Percentiles rank a stretch among this genome's conserved stretches.
These are phyloP conservation scores for Meghimatium bilineatum DNA, from an alignment of 2,888 invertebrate species.

Conservation along the genomic window DNA sequence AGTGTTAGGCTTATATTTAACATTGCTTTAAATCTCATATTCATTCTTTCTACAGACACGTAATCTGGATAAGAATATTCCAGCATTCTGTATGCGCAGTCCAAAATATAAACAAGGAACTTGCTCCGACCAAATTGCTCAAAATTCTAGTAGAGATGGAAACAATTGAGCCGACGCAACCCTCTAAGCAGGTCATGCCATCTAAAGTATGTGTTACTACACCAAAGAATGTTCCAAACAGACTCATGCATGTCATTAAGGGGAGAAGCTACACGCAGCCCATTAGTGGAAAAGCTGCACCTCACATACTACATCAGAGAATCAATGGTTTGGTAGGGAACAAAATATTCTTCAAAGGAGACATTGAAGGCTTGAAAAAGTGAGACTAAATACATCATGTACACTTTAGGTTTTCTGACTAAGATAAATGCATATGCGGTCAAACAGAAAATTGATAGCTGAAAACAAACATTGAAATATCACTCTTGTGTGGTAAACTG, in stretches of 20 bases:
- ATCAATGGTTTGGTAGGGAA: slow-evolving; percentile 27
- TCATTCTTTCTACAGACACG: neutral
- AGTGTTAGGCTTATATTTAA: neutral
- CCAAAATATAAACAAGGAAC: neutral
- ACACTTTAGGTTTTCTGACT: neutral
- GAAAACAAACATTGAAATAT: too few species aligned
- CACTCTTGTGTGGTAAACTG: too few species aligned
- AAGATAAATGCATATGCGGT: too few species aligned
- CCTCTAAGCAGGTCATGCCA: neutral
- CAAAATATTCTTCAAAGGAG: neutral
- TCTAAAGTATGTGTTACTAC: neutral
- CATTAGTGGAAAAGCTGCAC: neutral
- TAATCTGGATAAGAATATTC: neutral
- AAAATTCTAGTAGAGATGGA: too few species aligned
- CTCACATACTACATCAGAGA: neutral
- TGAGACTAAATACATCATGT: slow-evolving; percentile 8
- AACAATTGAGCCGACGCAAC: too few species aligned
- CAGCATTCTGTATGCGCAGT: neutral
- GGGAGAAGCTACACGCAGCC: slow-evolving; percentile 16
- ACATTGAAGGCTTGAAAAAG: slow-evolving; percentile 15
- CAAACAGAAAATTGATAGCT: too few species aligned
- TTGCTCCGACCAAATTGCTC: neutral
- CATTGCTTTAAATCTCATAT: neutral
- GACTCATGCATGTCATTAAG: neutral
- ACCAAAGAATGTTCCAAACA: neutral